Evolutionary conservation across 2,888 invertebrate genomes (phyloP), one percentile per base, ranked within the genome.

Genomic region (Aromia moschata): DNA sequence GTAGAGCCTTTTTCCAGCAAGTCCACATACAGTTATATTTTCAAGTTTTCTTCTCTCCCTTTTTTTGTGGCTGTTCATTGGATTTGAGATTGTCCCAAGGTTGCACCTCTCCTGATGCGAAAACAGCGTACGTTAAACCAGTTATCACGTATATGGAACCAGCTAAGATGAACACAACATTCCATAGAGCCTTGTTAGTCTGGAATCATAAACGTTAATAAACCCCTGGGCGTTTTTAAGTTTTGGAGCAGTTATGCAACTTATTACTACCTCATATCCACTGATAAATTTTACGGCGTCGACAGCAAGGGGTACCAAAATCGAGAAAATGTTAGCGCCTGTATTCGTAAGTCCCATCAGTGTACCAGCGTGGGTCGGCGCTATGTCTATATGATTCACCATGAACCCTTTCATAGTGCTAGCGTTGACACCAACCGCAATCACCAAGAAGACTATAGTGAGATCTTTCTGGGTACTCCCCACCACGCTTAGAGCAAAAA

Each of bases 321-420:
- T 89, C 55, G 91, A 90, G 79, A 89, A 88, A 10, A 91, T 79
- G 68, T 89, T 90, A 0, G 89, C 88, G n/a, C 84, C 80, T 7
- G 87, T 87, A 74, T 93, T 93, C 1, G 91, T 91, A 69, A 93
- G 87, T 9, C 92, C 92, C 90, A 93, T 91, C 68, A 93, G 79
- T 0, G 89, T 87, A 17, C 92, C 92, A 7, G 92, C 89, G 75
- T 89, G 90, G 77, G 92, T 91, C 0, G 93, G 92, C 3, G 93
- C 89, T 49, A 93, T 80, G 80, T 93, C 93, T 64, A 93, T 89
- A 73, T 92, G 92, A 62, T 92, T 92, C 11, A 87, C 84, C 83
- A 86, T 85, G 73, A 87, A 90, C 2, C 92, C 92, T 17, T 54
- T 62, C 14, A 60, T 90, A 51, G 88, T 85, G 2, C 88, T 87